Percentiles rank a stretch among this genome's conserved stretches.
These are phyloP conservation scores for Calidris pygmaea DNA, from an alignment of 2,113 vertebrate species.

Conservation along the genomic window DNA sequence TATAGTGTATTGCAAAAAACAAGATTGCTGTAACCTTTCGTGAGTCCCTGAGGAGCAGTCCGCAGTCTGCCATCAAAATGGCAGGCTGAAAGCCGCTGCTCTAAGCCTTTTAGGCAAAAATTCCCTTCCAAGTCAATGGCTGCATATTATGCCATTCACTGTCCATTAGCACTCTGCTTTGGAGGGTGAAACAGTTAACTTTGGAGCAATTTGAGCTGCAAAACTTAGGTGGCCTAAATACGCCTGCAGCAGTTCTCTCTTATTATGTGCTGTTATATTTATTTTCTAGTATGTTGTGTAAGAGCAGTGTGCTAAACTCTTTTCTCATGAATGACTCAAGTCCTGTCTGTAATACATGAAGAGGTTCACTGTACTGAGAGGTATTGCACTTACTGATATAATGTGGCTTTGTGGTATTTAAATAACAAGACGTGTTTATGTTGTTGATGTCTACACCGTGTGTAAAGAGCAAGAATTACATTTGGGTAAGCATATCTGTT, in stretches of 20 bases:
- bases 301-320: conserved; percentile 2
- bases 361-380: background rate
- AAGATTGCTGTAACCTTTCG: conserved; percentile 26
- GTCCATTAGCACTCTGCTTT: conserved; percentile 33
- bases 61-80: background rate
- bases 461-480: background rate
- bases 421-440: background rate
- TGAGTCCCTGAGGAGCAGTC: conserved; percentile 28
- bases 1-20: no score
- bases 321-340: conserved; percentile 17
- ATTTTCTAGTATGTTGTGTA: conserved; percentile 42
- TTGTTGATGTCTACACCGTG: background rate
- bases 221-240: conserved; percentile 54
- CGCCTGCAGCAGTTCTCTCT: background rate
- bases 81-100: conserved; percentile 1
- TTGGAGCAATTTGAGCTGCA: conserved; percentile 16
- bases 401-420: background rate
- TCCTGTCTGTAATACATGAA: background rate
- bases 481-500: background rate
- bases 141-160: conserved; percentile 29
- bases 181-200: conserved; percentile 54
- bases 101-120: conserved; percentile 41
- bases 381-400: background rate
- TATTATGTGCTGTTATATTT: conserved; percentile 28
- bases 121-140: conserved; percentile 49